Conservation (phyloP, 2,113 vertebrate genomes). For the Natator depressus region DNA sequence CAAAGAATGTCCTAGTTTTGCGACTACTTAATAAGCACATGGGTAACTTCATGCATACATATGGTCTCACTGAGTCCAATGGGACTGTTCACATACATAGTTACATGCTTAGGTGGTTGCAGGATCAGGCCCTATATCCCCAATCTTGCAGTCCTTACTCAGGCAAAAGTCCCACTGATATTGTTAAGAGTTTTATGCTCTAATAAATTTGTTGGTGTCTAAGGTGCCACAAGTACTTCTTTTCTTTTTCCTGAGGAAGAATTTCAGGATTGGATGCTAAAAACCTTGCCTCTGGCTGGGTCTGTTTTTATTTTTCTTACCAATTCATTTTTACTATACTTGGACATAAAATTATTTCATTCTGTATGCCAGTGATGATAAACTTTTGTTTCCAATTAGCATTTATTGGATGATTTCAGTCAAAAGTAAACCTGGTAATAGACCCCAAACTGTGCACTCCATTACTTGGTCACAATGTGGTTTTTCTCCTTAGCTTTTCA, state of each 20-base stretch:
- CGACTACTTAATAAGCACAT: not conserved
- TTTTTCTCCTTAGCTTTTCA: not conserved
- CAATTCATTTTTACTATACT: not conserved
- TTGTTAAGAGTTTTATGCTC: not conserved
- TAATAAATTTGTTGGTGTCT: no score
- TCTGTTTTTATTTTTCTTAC: slow-evolving; percentile 38
- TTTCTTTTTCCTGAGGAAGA: not conserved
- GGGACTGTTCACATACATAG: not conserved
- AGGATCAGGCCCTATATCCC: not conserved
- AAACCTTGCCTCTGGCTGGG: not conserved
- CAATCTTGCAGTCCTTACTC: not conserved
- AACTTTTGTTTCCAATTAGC: slow-evolving; percentile 45
- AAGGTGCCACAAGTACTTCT: no score
- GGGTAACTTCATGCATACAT: not conserved
- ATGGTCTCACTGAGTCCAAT: not conserved
- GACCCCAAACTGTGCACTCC: not conserved
- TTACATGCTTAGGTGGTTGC: not conserved
- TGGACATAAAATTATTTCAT: not conserved
- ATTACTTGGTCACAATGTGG: not conserved
- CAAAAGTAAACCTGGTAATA: not conserved
- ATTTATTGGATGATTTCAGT: slow-evolving; percentile 46
- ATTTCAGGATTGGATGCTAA: not conserved
- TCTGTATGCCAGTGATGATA: not conserved
- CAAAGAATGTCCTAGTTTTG: not conserved
- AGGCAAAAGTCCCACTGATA: not conserved